Evolutionary conservation across 2,797 vertebrate species (phyloP), one percentile per base, ranked within the genome.

Genomic region (Gila robusta): DNA sequence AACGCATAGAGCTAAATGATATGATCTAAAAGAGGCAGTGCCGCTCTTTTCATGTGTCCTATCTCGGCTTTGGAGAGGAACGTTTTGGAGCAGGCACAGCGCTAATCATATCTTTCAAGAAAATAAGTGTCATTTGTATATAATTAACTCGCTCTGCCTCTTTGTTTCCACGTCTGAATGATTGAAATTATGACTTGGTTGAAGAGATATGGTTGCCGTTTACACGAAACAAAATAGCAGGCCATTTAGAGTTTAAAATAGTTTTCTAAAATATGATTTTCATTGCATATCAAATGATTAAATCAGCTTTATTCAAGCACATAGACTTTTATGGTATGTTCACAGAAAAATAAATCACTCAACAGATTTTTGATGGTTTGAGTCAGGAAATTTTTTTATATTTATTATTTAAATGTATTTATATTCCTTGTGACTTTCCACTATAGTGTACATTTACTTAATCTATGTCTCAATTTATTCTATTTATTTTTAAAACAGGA

Each of bases 21-120:
- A 92, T 88, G 39, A 94, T 93, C 89, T 92, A 89, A 93, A 93
- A 90, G 88, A 91, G 92, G 90, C 89, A 86, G 12, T 47, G 64
- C 39, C 26, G 23, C 28, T 92, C 88, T 88, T 88, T 71, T 89
- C 78, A 32, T 91, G 87, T 87, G 90, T 91, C 87, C 87, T 89
- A 81, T 92, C 44, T 59, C 54, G 70, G 26, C 37, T 32, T 37
- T 62, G 83, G 67, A 35, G 37, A 35, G 54, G 23, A 77, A 9
- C 64, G 77, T 64, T 83, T 89, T 88, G 72, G 77, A 81, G 62
- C 28, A 66, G 72, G 14, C 62, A 5, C 8, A 83, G 56, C 41
- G 28, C 54, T 64, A 73, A 86, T 89, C 83, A 83, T 79, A 86
- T 87, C 28, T 71, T 84, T 83, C 32, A 28, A 71, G 39, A 88